Conservation (phyloP, 2,888 invertebrate species). For the Caenorhabditis panamensis region DNA sequence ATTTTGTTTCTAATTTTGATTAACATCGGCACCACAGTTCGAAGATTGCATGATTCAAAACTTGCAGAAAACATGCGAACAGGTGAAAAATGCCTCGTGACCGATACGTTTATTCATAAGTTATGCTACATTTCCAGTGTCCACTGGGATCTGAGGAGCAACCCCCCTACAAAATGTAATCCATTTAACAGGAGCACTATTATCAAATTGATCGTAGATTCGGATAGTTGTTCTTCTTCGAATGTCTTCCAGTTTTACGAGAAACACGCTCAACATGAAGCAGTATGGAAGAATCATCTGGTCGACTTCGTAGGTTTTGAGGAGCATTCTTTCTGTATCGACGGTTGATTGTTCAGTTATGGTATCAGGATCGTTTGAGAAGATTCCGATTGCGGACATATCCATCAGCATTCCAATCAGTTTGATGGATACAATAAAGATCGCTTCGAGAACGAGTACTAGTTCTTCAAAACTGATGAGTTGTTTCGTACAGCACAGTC, state of each 20-base stretch:
- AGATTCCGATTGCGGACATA: not conserved
- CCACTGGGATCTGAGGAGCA: not conserved
- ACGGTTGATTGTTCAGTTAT: not conserved
- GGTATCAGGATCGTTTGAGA: not conserved
- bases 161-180: not conserved
- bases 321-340: conserved; percentile 9
- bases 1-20: no score
- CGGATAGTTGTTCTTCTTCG: conserved; percentile 9
- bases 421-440: conserved; percentile 1
- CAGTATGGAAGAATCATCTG: conserved; percentile 19
- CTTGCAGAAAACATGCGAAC: not conserved
- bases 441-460: not conserved
- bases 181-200: conserved; percentile 1
- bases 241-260: conserved; percentile 4
- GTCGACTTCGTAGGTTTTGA: conserved; percentile 17
- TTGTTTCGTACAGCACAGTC: not conserved
- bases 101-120: not conserved
- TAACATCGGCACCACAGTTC: no score
- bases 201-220: not conserved
- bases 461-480: conserved; percentile 1
- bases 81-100: not conserved
- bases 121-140: not conserved
- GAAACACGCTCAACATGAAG: not conserved
- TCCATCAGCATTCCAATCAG: conserved; percentile 4
- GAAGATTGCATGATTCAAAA: no score